Evolutionary conservation across 2,888 invertebrate genomes (phyloP), one percentile per base, ranked within the genome.

Genomic region (Lymantria monacha): DNA sequence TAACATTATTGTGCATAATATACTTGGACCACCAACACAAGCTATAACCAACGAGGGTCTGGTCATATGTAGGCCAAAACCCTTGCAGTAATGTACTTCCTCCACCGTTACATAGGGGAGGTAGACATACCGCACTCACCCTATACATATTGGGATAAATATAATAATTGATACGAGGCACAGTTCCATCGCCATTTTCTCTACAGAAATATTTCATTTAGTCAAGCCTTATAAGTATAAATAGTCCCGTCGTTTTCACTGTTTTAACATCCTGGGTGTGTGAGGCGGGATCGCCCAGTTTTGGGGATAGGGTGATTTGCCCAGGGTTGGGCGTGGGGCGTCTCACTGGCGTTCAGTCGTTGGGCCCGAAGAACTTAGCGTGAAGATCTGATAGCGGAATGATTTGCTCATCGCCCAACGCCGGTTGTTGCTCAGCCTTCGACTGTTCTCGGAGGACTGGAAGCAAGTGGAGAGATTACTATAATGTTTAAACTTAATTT

Each of bases 391-490:
- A 66, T 0, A 92, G 76, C 0, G 91, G 82, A 51, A 91, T 61
- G 49, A 85, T 76, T 41, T 83, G 76, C 61, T 91, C 92, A 59
- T 84, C 81, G 9, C 86, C 88, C 0, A 87, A 65, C 10, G 83
- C 80, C 12, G 87, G 87, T 61, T 87, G 88, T 61, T 83, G 84
- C 51, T 89, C 87, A 1, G 85, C 72, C 42, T 84, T 85, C 0
- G 87, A 88, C 49, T 88, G 85, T 38, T 91, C 91, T 9, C 92
- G 74, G 7, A 91, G 69, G 37, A 87, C 92, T 92, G 79, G 0
- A 48, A 56, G 10, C 7, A 13, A 12, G 5, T 22, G 5, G 22
- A 22, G 5, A 3, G 22, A 22, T 22, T 3, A 11, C 8, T 9
- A 33, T 33, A 33, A 33, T 9, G 33, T 36, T 36, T 36, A n/a